These are phyloP conservation scores for Homarus gammarus DNA, from an alignment of 2,888 invertebrate species.

Conservation along the genomic window DNA sequence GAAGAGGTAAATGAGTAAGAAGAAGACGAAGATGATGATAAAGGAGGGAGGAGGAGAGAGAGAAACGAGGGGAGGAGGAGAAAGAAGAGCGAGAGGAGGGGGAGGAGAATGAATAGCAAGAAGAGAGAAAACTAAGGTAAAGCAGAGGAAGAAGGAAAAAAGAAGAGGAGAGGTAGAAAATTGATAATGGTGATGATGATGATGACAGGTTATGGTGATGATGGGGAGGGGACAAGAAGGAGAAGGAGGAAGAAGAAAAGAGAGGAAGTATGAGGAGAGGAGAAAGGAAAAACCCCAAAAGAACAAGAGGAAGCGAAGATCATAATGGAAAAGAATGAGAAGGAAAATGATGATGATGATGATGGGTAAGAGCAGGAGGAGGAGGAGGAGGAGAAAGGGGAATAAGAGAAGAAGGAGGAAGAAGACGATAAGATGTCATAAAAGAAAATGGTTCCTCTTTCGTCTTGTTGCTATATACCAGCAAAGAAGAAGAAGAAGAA, in stretches of 20 bases:
- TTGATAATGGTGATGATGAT: conserved; percentile 7
- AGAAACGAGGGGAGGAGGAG: background rate
- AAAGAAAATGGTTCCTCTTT: too few relatives aligned
- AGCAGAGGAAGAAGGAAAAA: background rate
- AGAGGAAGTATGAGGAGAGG: background rate
- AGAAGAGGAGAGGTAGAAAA: too few relatives aligned
- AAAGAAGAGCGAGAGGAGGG: background rate
- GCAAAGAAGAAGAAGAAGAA: background rate
- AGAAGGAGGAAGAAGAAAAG: background rate
- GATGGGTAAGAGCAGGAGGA: background rate
- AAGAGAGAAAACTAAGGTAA: too few relatives aligned
- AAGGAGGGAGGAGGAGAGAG: background rate
- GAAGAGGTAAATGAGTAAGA: background rate
- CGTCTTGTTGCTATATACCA: too few relatives aligned
- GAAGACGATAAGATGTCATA: background rate
- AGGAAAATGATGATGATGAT: background rate
- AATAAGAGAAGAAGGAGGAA: background rate
- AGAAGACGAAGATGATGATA: background rate
- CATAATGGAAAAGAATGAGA: too few relatives aligned
- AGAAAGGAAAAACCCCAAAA: too few relatives aligned
- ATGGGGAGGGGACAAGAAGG: background rate
- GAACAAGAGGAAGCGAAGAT: too few relatives aligned
- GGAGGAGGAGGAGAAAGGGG: background rate
- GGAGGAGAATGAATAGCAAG: too few relatives aligned
- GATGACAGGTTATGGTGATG: too few relatives aligned